Evolutionary conservation across 2,888 invertebrate genomes (phyloP), one percentile per base, ranked within the genome.

Genomic region (Amblyjoppa proteus): DNA sequence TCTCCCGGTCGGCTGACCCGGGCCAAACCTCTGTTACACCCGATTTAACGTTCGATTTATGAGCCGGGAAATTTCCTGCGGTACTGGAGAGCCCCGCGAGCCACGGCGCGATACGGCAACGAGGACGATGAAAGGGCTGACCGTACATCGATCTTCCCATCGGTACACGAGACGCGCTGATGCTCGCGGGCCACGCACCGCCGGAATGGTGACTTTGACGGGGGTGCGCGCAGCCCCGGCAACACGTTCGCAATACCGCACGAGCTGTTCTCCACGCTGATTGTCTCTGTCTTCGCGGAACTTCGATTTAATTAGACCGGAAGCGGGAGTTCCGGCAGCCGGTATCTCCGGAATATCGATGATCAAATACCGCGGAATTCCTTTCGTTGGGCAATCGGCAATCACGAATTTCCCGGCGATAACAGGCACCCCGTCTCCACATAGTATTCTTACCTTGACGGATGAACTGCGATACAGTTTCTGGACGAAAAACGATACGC

Each of bases 31-130:
- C 38, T 25, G 70, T 71, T 64, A 64, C 61, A 78, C n/a, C 25
- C 56, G 45, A 71, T 31, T 64, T 79, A 31, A 20, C 51, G n/a
- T 66, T 73, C 66, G 61, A 80, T 80, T 80, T 81, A 81, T 74
- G 73, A 45, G 38, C 31, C 56, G 25, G 53, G 45, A 81, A 75
- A 70, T 75, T 69, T 70, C 49, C 49, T 41, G 28, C 28, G 58
- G 25, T 25, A 38, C 51, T 11, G 9, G 38, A 20, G 31, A 28
- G 51, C 3, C 20, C 45, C 53, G 34, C n/a, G 20, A 80, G 64
- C 58, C 74, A 31, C 31, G 68, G 28, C 58, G 31, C 64, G n/a
- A 31, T 13, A n/a, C 69, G 20, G 41, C 70, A 28, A 74, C 41
- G 41, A 4, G 68, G 41, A 56, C 31, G n/a, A 31, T 11, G 13